phyloP scores from a whole-genome alignment of 2,888 invertebrate genomes.

The Drosophila melanosoma region DNA sequence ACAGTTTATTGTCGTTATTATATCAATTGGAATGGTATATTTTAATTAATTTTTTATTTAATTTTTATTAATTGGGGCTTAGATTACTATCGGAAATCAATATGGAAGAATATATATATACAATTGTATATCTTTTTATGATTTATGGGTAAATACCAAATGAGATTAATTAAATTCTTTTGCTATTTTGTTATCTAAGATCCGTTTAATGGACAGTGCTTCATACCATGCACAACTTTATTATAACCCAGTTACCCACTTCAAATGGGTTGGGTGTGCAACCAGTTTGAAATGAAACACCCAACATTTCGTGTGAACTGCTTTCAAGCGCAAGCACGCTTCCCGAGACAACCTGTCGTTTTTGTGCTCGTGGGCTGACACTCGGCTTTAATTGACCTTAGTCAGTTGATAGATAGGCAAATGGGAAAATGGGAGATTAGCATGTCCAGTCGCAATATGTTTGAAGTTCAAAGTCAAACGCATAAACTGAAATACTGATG shows the following conservation, averaged over 20 bases:
- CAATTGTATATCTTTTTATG: background rate
- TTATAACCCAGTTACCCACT: background rate
- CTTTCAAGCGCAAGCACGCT: conserved; percentile 18
- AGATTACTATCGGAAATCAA: background rate
- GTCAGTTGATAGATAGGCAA: conserved; percentile 16
- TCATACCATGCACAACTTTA: background rate
- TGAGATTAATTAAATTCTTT: background rate
- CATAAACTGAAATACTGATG: background rate
- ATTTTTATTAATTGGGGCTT: too few species aligned
- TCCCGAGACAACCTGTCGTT: conserved; percentile 22
- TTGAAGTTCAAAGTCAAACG: conserved; percentile 74
- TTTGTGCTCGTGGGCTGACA: conserved; percentile 16
- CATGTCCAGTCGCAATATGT: conserved; percentile 6
- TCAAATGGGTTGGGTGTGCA: background rate
- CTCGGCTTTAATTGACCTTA: conserved; percentile 28
- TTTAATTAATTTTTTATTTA: too few species aligned
- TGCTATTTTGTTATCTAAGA: background rate
- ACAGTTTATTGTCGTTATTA: background rate
- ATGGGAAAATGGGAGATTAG: conserved; percentile 20
- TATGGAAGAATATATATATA: background rate
- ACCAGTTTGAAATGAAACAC: background rate
- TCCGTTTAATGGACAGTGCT: background rate
- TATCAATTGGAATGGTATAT: background rate
- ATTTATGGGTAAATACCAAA: too few species aligned
- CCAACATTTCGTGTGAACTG: background rate